Percentiles rank a stretch among this genome's conserved stretches.
Conservation (phyloP, 2,888 invertebrate species). For the Smittia aterrima region DNA sequence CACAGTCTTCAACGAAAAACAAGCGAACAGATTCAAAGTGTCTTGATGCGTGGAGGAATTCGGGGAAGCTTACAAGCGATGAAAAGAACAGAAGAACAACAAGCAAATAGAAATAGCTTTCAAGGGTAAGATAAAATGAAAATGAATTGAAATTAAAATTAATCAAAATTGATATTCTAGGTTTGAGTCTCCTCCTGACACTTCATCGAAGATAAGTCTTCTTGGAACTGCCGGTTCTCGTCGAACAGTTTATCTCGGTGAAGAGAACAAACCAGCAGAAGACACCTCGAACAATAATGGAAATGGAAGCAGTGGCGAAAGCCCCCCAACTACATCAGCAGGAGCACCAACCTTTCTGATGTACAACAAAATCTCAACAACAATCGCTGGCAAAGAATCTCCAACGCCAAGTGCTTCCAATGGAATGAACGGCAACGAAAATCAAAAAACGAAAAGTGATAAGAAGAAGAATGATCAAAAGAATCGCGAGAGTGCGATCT, state of each 20-base stretch:
- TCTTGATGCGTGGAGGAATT: conserved; percentile 59
- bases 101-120: conserved; percentile 61
- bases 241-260: conserved; percentile 77
- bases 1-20: conserved; percentile 58
- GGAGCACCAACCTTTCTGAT: conserved; percentile 64
- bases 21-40: conserved; percentile 53
- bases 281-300: conserved; percentile 48
- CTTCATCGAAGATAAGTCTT: conserved; percentile 52
- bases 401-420: conserved; percentile 49
- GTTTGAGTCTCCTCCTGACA: conserved; percentile 52
- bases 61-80: conserved; percentile 57
- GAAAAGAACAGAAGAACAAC: conserved; percentile 52
- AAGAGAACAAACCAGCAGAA: conserved; percentile 60
- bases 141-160: conserved; percentile 7
- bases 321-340: conserved; percentile 52
- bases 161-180: conserved; percentile 44
- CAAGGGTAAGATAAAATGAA: conserved; percentile 55
- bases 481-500: conserved; percentile 41
- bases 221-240: conserved; percentile 79
- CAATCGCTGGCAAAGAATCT: conserved; percentile 58
- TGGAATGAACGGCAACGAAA: conserved; percentile 51
- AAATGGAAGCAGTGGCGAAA: conserved; percentile 47
- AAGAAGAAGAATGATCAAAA: conserved; percentile 42
- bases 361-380: conserved; percentile 73
- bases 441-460: conserved; percentile 45